Evolutionary conservation across 2,888 invertebrate genomes (phyloP).

Genomic region (Papilio demoleus): DNA sequence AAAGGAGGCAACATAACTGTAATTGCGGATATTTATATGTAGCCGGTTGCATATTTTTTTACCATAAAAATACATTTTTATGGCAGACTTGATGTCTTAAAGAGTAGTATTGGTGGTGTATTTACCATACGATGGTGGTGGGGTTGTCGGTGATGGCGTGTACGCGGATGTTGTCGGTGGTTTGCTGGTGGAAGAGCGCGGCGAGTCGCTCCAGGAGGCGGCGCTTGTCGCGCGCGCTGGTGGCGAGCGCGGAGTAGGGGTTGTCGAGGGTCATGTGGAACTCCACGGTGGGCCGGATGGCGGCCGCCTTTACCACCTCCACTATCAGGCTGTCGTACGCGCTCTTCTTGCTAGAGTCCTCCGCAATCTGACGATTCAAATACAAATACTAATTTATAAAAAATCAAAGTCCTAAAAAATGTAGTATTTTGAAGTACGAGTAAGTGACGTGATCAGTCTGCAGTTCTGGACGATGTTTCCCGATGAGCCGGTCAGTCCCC

Average conservation of each 20-base stretch:
- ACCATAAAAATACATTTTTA: too few relatives aligned
- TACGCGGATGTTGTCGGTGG: conserved; percentile 89
- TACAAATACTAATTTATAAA: too few relatives aligned
- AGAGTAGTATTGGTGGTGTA: too few relatives aligned
- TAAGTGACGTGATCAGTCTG: too few relatives aligned
- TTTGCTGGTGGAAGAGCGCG: conserved; percentile 89
- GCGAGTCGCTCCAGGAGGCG: conserved; percentile 92
- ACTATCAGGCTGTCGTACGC: conserved; percentile 92
- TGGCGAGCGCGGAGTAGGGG: conserved; percentile 86
- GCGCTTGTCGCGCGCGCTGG: conserved; percentile 88
- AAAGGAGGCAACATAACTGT: too few relatives aligned
- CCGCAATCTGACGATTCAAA: conserved; percentile 85
- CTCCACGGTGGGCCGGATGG: conserved; percentile 88
- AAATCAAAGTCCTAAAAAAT: too few relatives aligned
- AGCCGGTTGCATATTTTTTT: too few relatives aligned
- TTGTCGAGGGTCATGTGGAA: conserved; percentile 91
- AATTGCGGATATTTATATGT: too few relatives aligned
- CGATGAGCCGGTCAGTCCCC: too few relatives aligned
- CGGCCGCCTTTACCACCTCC: conserved; percentile 86
- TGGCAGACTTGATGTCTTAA: too few relatives aligned
- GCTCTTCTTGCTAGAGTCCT: conserved; percentile 88
- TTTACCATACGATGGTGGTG: conserved; percentile 87
- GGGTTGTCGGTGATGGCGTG: conserved; percentile 87
- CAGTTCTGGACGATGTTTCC: too few relatives aligned
- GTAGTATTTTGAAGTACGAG: too few relatives aligned